Percentiles rank a stretch among this genome's conserved stretches.
These are phyloP conservation scores for Apamea monoglypha DNA, from an alignment of 2,888 invertebrate species.

Conservation along the genomic window DNA sequence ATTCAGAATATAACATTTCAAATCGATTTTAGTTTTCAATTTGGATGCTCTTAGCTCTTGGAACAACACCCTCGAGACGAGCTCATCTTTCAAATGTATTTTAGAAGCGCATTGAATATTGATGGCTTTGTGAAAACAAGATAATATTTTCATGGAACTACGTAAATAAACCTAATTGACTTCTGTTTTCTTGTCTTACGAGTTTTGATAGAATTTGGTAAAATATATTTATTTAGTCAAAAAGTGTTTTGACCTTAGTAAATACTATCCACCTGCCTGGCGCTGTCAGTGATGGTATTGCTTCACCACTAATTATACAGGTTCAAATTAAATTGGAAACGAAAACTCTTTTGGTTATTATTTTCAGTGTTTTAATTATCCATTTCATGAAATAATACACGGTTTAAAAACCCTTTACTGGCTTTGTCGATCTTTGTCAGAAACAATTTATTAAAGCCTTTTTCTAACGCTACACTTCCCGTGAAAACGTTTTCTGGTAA, in stretches of 20 bases:
- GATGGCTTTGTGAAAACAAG: slow-evolving; percentile 38
- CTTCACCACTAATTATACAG: not conserved
- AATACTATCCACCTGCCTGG: not conserved
- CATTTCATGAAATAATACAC: slow-evolving; percentile 1
- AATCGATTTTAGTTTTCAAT: slow-evolving; percentile 60
- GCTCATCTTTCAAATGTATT: slow-evolving; percentile 54
- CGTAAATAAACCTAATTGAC: slow-evolving; percentile 3
- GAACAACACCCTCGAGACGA: slow-evolving; percentile 56
- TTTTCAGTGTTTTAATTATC: not conserved
- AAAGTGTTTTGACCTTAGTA: not conserved
- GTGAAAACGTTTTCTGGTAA: not conserved
- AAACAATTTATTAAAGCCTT: slow-evolving; percentile 5
- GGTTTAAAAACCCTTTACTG: not conserved
- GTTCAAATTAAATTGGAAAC: not conserved
- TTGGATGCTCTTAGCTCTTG: slow-evolving; percentile 58
- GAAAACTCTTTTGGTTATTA: not conserved
- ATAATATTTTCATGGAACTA: slow-evolving; percentile 34
- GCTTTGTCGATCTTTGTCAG: not conserved
- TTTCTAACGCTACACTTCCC: not conserved
- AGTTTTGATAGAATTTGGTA: not conserved
- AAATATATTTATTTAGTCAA: not conserved
- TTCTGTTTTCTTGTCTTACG: slow-evolving; percentile 1
- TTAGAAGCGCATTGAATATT: slow-evolving; percentile 51
- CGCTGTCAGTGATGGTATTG: not conserved
- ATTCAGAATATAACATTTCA: slow-evolving; percentile 56